Evolutionary conservation across 2,888 invertebrate genomes (phyloP).

Genomic region (Trichopoda pennipes): DNA sequence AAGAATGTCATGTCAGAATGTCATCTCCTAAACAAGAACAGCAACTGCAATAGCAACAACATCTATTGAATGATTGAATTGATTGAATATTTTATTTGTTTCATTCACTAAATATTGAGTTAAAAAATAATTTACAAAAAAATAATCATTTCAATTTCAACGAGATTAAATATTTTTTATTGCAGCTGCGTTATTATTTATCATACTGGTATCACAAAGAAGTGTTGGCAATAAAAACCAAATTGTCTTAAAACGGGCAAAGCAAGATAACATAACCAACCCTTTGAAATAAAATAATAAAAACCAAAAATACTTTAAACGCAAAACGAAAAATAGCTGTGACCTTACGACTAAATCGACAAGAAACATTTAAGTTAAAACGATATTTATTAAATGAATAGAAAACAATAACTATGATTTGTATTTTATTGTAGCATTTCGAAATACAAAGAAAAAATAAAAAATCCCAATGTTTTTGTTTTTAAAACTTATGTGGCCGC

Average conservation of each 20-base stretch:
- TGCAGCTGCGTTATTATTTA: background rate
- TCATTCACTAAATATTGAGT: slow-evolving; percentile 3
- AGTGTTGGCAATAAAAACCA: slow-evolving; percentile 33
- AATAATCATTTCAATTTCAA: background rate
- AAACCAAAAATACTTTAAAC: background rate
- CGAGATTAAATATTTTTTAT: background rate
- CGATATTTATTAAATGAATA: too few relatives aligned
- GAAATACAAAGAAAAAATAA: too few relatives aligned
- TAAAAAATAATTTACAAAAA: slow-evolving; percentile 11
- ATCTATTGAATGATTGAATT: too few relatives aligned
- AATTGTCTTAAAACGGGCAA: background rate
- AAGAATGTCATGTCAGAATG: slow-evolving; percentile 17
- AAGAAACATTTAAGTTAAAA: background rate
- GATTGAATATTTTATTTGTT: slow-evolving; percentile 9
- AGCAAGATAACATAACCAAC: slow-evolving; percentile 25
- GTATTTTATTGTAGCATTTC: too few relatives aligned
- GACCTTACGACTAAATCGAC: background rate
- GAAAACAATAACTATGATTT: too few relatives aligned
- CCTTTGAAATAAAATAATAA: slow-evolving; percentile 25
- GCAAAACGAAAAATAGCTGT: background rate
- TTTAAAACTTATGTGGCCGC: too few relatives aligned
- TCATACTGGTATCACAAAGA: background rate
- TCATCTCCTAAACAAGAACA: background rate
- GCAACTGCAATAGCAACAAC: slow-evolving; percentile 8
- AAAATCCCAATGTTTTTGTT: too few relatives aligned